These are phyloP conservation scores for Trissolcus basalis DNA, from an alignment of 1,140 invertebrate genomes.

Conservation along the genomic window DNA sequence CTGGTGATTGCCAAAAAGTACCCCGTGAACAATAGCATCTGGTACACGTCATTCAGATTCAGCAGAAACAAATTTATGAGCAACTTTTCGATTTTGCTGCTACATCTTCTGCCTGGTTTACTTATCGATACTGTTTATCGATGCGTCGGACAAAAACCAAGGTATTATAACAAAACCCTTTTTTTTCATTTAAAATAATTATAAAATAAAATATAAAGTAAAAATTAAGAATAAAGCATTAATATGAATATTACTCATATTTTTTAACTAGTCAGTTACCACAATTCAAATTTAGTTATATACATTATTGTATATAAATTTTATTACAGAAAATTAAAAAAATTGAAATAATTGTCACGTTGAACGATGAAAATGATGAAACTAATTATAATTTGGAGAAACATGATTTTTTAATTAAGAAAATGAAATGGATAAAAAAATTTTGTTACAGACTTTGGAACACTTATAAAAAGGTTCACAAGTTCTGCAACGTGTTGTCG, in stretches of 20 bases:
- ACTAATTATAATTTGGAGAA: too few relatives aligned
- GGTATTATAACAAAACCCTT: constrained; percentile 76
- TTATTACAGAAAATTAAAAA: too few relatives aligned
- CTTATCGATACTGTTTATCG: constrained; percentile 77
- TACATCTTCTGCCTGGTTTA: constrained; percentile 81
- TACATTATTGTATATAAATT: too few relatives aligned
- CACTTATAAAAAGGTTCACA: constrained; percentile 85
- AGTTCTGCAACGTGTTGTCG: constrained; percentile 82
- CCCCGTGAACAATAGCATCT: constrained; percentile 78
- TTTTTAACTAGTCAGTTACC: too few relatives aligned
- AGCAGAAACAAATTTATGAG: constrained; percentile 77
- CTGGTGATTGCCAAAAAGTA: constrained; percentile 73
- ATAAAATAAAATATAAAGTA: background rate
- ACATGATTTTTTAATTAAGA: constrained; percentile 1
- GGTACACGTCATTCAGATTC: constrained; percentile 78
- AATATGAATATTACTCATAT: too few relatives aligned
- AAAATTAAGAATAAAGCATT: constrained; percentile 2
- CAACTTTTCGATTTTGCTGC: constrained; percentile 75
- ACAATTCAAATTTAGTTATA: too few relatives aligned
- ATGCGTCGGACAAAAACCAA: constrained; percentile 79
- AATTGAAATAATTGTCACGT: too few relatives aligned
- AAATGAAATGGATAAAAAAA: too few relatives aligned
- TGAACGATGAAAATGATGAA: too few relatives aligned
- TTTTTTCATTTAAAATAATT: too few relatives aligned
- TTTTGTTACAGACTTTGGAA: constrained; percentile 79